A percentile compares a stretch with the other conserved stretches of the same genome.
Conservation (phyloP, 2,888 invertebrate genomes). For the Harpalus rubripes region DNA sequence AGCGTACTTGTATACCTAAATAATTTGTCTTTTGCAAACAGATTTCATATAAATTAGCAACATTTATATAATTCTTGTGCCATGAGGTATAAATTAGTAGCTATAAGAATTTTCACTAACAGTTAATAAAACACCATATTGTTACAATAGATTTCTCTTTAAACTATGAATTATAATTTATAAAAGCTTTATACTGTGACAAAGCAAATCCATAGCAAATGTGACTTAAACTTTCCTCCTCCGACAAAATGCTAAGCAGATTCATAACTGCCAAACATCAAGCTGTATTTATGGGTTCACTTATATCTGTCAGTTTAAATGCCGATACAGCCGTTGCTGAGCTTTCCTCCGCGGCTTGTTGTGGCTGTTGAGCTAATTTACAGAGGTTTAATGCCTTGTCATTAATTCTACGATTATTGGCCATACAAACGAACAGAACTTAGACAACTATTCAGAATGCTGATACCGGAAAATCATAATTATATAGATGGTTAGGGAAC, state of each 20-base stretch:
- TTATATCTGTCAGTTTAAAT: slow-evolving; percentile 30
- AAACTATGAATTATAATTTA: too few relatives aligned
- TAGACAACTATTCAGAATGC: slow-evolving; percentile 8
- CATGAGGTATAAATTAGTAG: too few relatives aligned
- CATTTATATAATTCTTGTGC: too few relatives aligned
- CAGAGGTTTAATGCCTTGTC: slow-evolving; percentile 29
- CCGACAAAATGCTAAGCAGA: slow-evolving; percentile 12
- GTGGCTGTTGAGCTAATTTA: slow-evolving; percentile 29
- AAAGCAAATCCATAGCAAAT: not conserved
- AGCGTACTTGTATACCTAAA: too few relatives aligned
- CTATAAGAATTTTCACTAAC: too few relatives aligned
- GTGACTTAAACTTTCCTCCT: not conserved
- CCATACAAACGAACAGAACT: slow-evolving; percentile 21
- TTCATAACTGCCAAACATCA: slow-evolving; percentile 28
- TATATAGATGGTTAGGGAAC: slow-evolving; percentile 1
- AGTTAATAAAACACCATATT: too few relatives aligned
- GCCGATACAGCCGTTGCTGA: slow-evolving; percentile 26
- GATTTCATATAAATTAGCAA: too few relatives aligned
- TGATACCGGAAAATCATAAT: not conserved
- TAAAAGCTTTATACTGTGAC: too few relatives aligned
- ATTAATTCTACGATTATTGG: slow-evolving; percentile 37
- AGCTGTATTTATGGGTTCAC: slow-evolving; percentile 26
- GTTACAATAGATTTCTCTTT: too few relatives aligned
- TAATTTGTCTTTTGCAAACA: too few relatives aligned
- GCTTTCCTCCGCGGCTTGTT: slow-evolving; percentile 1